phyloP scores from a whole-genome alignment of 2,797 vertebrate genomes.

The Octomys mimax region DNA sequence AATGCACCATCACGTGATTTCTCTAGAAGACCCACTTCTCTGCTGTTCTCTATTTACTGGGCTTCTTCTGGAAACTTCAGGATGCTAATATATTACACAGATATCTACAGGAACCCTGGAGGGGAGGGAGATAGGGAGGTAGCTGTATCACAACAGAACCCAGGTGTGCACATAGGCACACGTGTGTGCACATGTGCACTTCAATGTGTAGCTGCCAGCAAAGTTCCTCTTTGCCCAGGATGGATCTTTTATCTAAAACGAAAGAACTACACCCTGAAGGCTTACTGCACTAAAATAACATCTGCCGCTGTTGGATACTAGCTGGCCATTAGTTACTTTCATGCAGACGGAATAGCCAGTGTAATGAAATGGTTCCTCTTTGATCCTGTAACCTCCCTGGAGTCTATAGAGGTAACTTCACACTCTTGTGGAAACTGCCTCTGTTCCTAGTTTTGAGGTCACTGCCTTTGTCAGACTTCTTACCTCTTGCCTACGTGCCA shows the following conservation, averaged over 20 bases:
- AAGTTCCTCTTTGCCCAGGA: not conserved
- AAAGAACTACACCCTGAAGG: not conserved
- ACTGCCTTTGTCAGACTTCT: not conserved
- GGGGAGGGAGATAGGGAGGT: not conserved
- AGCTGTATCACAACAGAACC: not conserved
- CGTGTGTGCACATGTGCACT: not conserved
- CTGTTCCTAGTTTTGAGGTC: not conserved
- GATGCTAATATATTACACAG: not conserved
- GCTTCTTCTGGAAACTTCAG: not conserved
- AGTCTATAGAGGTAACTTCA: not conserved
- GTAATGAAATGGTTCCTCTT: not conserved
- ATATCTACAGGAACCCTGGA: not conserved
- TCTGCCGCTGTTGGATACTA: not conserved
- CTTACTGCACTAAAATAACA: not conserved
- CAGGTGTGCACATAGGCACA: fast-evolving
- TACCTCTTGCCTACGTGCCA: not conserved
- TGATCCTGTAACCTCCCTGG: not conserved
- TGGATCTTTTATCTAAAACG: conserved; percentile 30
- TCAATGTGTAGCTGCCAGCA: not conserved
- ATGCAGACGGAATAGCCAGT: not conserved
- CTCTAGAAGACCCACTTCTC: not conserved
- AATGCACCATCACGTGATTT: not conserved
- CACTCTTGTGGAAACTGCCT: not conserved
- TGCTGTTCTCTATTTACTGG: not conserved
- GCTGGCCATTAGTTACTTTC: not conserved